Evolutionary conservation across 2,113 vertebrate genomes (phyloP), one percentile per base, ranked within the genome.

Genomic region (Cinclus mexicanus): DNA sequence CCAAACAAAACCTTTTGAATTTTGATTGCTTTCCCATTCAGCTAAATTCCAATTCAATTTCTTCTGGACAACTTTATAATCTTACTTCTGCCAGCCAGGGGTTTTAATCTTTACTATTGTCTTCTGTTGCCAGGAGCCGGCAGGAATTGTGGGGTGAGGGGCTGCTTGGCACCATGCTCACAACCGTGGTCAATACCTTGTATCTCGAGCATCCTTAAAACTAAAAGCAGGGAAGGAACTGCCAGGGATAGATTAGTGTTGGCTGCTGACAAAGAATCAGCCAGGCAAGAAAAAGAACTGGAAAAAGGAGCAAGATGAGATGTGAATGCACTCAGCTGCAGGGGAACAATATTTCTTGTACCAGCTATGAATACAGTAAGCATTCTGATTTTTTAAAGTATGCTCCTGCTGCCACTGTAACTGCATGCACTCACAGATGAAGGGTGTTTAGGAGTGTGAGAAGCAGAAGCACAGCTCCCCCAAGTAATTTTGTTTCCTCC

Each of bases 11-110:
- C 15, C 20, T 50, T 93, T 71, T 85, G 84, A 84, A 93, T 95
- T 87, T 91, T 19, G 33, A 84, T 95, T 93, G 61, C 84, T 93
- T 95, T 94, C 67, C 81, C 63, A 53, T 89, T 89, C 68, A 95
- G 50, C 84, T 95, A 85, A 94, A 91, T 85, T 92, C 70, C 52
- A 71, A 87, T 95, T 93, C 81, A 82, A 69, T 95, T 96, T 96
- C 65, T 92, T 86, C 70, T 80, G 74, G 70, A 94, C 78, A 80
- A 94, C 57, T 91, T 88, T 89, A 88, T 91, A 93, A 67, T 72
- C 83, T 67, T 88, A 25, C 24, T 89, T 23, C 84, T 96, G 93
- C 74, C 87, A 95, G 69, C n/a, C 69, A 72, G 37, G 37, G 0
- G 3, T 52, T 91, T 95, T 87, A 91, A 85, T 94, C 89, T 96